These are phyloP conservation scores for Dugesia japonica DNA, from an alignment of 2,888 invertebrate genomes.

Conservation along the genomic window DNA sequence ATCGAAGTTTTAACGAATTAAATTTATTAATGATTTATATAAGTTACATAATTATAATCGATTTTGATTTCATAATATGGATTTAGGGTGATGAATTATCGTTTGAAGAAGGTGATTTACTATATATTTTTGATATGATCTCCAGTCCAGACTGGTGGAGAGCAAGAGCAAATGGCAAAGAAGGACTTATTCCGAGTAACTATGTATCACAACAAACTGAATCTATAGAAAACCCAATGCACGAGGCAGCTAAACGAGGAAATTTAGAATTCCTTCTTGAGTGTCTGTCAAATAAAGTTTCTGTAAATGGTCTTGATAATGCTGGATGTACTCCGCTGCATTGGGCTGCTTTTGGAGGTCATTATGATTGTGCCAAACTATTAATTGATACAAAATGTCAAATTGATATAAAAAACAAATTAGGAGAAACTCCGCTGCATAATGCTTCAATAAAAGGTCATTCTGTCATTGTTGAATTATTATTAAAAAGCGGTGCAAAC, in stretches of 20 bases:
- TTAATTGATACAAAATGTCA: conserved; percentile 50
- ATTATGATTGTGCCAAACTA: conserved; percentile 52
- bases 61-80: too few relatives aligned
- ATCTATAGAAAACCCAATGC: conserved; percentile 54
- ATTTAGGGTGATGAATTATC: conserved; percentile 54
- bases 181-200: conserved; percentile 54
- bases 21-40: too few relatives aligned
- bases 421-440: conserved; percentile 57
- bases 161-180: conserved; percentile 52
- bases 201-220: conserved; percentile 55
- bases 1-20: too few relatives aligned
- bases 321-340: conserved; percentile 57
- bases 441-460: conserved; percentile 55
- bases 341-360: conserved; percentile 57
- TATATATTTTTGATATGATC: conserved; percentile 53
- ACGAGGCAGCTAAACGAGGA: conserved; percentile 57
- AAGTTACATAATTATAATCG: too few relatives aligned
- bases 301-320: conserved; percentile 55
- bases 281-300: conserved; percentile 54
- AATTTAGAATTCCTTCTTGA: conserved; percentile 54
- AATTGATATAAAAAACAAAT: conserved; percentile 53
- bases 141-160: conserved; percentile 53
- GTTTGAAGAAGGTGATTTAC: conserved; percentile 55
- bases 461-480: conserved; percentile 51
- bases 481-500: conserved; percentile 52